Conservation (phyloP, 2,113 vertebrate species). For the Triplophysa siluroides region DNA sequence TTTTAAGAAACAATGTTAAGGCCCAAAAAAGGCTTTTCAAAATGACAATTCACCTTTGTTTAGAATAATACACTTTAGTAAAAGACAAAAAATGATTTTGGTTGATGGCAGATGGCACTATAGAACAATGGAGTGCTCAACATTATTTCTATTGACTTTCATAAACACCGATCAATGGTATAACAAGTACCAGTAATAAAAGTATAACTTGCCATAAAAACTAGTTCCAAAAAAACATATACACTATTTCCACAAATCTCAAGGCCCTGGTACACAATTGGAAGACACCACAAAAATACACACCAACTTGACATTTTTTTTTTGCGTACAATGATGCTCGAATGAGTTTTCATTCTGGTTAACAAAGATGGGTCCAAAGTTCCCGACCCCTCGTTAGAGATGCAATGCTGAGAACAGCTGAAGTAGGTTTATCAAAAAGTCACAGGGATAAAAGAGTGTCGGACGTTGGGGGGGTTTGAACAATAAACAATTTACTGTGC, state of each 20-base stretch:
- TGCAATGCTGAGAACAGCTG: constrained; percentile 16
- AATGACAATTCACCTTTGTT: constrained; percentile 26
- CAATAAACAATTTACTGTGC: constrained; percentile 47
- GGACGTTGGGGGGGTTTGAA: neutral
- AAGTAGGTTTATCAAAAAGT: constrained; percentile 44
- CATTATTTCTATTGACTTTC: constrained; percentile 28
- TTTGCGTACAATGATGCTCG: constrained; percentile 39
- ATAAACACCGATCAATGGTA: constrained; percentile 38
- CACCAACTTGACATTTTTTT: constrained; percentile 49
- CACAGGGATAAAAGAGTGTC: constrained; percentile 9
- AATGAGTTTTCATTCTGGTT: constrained; percentile 41
- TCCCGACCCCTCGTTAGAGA: constrained; percentile 3
- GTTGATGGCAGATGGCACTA: constrained; percentile 27
- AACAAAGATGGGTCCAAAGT: constrained; percentile 14
- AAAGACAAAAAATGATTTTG: constrained; percentile 32
- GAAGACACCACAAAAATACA: constrained; percentile 55
- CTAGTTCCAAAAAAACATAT: constrained; percentile 50
- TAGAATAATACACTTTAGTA: constrained; percentile 22
- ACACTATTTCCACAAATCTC: constrained; percentile 46
- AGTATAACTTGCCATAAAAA: constrained; percentile 51
- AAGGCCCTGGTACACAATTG: constrained; percentile 48
- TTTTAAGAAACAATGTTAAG: neutral
- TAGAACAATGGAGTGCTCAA: constrained; percentile 11
- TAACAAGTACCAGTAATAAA: constrained; percentile 57
- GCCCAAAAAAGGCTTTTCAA: constrained; percentile 9